phyloP scores from a whole-genome alignment of 2,888 invertebrate genomes.

The Tipula helvola region DNA sequence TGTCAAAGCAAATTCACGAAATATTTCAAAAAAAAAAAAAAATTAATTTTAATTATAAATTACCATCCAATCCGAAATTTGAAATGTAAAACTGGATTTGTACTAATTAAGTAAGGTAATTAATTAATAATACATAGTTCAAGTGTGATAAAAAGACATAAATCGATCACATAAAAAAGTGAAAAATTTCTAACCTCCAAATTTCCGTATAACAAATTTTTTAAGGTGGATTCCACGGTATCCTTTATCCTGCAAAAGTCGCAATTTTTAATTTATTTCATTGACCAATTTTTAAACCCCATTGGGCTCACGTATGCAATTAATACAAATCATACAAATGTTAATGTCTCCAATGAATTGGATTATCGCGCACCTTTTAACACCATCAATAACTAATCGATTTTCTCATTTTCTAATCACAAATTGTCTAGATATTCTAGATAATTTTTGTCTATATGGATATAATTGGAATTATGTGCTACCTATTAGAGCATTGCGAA shows the following conservation, averaged over 20 bases:
- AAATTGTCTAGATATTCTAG: no score
- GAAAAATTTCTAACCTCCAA: not conserved
- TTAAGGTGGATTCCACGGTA: not conserved
- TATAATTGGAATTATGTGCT: no score
- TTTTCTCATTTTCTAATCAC: no score
- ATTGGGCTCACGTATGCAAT: no score
- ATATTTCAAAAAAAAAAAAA: not conserved
- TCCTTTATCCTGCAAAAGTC: not conserved
- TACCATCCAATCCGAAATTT: not conserved
- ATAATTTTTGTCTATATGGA: no score
- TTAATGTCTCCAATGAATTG: no score
- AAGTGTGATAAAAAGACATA: not conserved
- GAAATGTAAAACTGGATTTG: not conserved
- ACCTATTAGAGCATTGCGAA: not conserved
- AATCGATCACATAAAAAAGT: not conserved
- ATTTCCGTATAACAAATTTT: not conserved
- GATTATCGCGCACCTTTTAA: no score
- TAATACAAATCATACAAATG: no score
- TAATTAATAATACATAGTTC: not conserved
- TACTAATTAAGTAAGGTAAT: not conserved
- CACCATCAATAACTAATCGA: no score
- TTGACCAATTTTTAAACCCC: no score
- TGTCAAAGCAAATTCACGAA: not conserved
- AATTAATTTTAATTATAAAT: not conserved
- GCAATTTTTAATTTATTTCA: not conserved